Base-by-base conservation (phyloP, 2,888 invertebrate genomes). In the Cosmia trapezina region DNA sequence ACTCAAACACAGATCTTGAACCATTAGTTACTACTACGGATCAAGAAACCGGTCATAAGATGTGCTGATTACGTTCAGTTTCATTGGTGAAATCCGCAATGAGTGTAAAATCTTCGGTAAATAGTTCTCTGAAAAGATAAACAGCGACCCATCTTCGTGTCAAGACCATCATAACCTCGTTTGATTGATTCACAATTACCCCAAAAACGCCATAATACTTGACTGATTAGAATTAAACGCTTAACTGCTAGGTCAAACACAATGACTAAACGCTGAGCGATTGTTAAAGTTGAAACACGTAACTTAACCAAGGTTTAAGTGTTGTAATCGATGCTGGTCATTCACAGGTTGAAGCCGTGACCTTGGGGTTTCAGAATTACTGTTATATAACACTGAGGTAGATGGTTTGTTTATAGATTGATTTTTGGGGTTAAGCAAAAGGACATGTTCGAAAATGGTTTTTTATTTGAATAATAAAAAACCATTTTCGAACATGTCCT, bases 271-370 rank as follows among this genome's bases (percentile, higher is more conserved):
- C 22, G 72, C 12, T 17, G 7, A 37, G 43, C 33, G 71, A 83
- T 65, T 70, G 83, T 65, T 53, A 0, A 37, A 64, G 22, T 80
- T 64, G 6, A 33, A 62, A 60, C 80, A 83, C 80, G 80, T 80
- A 80, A 73, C 61, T 19, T n/a, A 6, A 59, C 57, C 79, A 80
- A 80, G 80, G 80, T 59, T 69, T 4, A 0, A 33, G 22, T 83
- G 43, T 83, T 33, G 83, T 80, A 79, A 74, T 6, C n/a, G 0
- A 6, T 11, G 51, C 12, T 68, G 76, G 59, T 80, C 65, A 74
- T 61, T 80, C 74, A 74, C 57, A 51, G 56, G 1, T n/a, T 22
- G 33, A n/a, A 22, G 1, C 76, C 61, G 12, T 63, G 76, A 81
- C 81, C 76, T 28, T 59, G 53, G 4, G 45, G 12, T 53, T 19